Evolutionary conservation across 2,888 invertebrate genomes (phyloP).

Genomic region (Deilephila porcellus): DNA sequence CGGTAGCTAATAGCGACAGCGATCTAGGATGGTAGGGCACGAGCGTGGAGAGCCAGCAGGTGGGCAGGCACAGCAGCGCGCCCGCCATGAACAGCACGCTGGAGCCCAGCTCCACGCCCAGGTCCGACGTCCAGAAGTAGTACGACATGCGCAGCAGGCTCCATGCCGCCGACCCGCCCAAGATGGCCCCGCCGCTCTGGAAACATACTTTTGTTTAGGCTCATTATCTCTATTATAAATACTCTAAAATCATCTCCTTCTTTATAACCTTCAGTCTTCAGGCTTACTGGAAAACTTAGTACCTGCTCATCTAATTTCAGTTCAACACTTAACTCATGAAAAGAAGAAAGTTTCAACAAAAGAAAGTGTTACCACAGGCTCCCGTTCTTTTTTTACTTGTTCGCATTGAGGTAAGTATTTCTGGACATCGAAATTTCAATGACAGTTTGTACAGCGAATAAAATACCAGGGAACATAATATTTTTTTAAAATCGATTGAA

Average conservation of each 20-base stretch:
- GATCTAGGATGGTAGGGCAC: slow-evolving; percentile 70
- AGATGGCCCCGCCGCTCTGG: slow-evolving; percentile 74
- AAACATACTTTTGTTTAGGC: background rate
- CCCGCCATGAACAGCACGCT: slow-evolving; percentile 66
- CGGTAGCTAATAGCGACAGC: slow-evolving; percentile 61
- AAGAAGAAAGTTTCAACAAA: no score
- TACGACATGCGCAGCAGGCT: slow-evolving; percentile 73
- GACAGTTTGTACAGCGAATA: background rate
- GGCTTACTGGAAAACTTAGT: no score
- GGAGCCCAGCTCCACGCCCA: slow-evolving; percentile 69
- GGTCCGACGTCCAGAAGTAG: slow-evolving; percentile 77
- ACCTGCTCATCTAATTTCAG: no score
- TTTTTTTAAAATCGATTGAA: slow-evolving; percentile 23
- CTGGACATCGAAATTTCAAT: no score
- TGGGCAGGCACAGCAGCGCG: slow-evolving; percentile 71
- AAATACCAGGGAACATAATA: background rate
- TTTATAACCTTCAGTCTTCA: no score
- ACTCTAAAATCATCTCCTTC: background rate
- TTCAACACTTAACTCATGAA: no score
- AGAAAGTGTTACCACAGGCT: no score
- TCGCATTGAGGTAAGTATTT: no score
- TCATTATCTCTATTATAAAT: no score
- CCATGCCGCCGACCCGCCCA: slow-evolving; percentile 71
- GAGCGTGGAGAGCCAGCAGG: slow-evolving; percentile 74
- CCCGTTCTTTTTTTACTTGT: no score